These are phyloP conservation scores for Echinarachnius parma DNA, from an alignment of 53 echinoderm and acorn worm species.

Conservation along the genomic window DNA sequence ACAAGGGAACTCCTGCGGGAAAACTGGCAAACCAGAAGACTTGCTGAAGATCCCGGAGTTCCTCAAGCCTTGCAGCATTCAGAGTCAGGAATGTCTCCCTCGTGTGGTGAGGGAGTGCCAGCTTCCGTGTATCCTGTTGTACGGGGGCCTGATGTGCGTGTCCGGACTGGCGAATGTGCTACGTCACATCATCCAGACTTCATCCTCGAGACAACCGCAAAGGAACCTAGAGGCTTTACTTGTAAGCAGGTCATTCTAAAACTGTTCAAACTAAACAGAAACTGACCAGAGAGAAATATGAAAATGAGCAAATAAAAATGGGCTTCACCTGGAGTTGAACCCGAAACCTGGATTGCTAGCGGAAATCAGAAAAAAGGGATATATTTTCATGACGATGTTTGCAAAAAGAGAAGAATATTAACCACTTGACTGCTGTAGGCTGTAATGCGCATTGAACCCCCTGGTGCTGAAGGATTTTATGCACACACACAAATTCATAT, in stretches of 20 bases:
- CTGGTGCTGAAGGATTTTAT: no score
- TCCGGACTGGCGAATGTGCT: constrained; percentile 73
- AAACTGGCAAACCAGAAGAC: neutral
- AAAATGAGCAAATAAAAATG: no score
- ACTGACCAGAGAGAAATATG: no score
- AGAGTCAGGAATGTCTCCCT: constrained; percentile 34
- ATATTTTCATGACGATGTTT: no score
- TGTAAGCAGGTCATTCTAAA: constrained; percentile 3
- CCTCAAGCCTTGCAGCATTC: neutral
- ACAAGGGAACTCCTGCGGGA: neutral
- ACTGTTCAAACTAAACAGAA: no score
- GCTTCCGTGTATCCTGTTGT: constrained; percentile 61
- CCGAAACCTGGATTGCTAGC: no score
- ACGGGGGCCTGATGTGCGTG: constrained; percentile 43
- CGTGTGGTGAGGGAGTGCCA: constrained; percentile 59
- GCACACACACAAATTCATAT: no score
- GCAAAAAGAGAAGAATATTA: no score
- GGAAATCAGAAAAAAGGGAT: no score
- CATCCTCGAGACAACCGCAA: constrained; percentile 11
- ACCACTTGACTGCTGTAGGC: no score
- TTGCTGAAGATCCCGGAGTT: neutral
- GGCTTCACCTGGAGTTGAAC: no score
- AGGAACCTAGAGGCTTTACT: constrained; percentile 15
- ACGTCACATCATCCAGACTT: constrained; percentile 53
- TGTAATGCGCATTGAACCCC: no score